Evolutionary conservation across 2,113 vertebrate species (phyloP).

Genomic region (Psittacara wagleri): DNA sequence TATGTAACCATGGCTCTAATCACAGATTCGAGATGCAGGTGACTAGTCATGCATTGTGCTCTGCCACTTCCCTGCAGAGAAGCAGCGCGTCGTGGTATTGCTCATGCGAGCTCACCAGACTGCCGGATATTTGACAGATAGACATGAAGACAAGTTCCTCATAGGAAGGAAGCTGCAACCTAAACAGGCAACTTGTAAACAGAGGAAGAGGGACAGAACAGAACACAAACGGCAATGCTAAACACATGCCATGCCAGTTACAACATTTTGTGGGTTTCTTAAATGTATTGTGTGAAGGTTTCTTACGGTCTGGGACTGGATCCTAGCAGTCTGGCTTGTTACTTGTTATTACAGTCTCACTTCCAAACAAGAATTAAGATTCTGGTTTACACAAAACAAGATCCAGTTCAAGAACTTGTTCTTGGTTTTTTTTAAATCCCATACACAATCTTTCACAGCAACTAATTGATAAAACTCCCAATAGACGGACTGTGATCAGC

Average conservation of each 20-base stretch:
- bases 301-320: neutral
- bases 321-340: neutral
- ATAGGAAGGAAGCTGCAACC: conserved; percentile 18
- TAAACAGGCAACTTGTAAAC: conserved; percentile 32
- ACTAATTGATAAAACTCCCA: neutral
- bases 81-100: neutral
- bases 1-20: neutral
- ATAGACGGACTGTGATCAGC: neutral
- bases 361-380: conserved; percentile 4
- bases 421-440: neutral
- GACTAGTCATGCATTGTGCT: neutral
- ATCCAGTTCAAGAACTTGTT: neutral
- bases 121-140: neutral
- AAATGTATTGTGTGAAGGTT: neutral
- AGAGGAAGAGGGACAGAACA: neutral
- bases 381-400: neutral
- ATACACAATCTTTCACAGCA: neutral
- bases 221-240: neutral
- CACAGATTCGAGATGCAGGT: neutral
- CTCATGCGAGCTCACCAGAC: neutral
- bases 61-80: neutral
- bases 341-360: neutral
- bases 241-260: neutral
- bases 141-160: neutral
- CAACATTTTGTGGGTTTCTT: neutral